Evolutionary conservation across 2,888 invertebrate genomes (phyloP).

Genomic region (Torymus tubicola): DNA sequence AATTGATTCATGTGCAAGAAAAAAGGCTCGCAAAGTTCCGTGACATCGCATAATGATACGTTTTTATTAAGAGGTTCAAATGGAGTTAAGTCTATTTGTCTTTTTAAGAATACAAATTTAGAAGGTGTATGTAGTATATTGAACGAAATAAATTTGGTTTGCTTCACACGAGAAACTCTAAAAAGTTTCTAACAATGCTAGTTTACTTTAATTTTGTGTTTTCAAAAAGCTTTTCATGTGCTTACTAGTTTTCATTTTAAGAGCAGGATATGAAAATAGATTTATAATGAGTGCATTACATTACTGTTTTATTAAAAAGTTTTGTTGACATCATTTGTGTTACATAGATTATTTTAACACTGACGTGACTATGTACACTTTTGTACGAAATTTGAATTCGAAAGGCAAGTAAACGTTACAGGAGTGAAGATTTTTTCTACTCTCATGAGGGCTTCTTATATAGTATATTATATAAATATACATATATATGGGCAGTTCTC

Average conservation of each 20-base stretch:
- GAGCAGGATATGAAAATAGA: too few relatives aligned
- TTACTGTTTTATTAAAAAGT: too few relatives aligned
- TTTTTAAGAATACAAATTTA: constrained; percentile 6
- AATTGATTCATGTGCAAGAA: constrained; percentile 1
- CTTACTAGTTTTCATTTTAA: too few relatives aligned
- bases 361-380: not conserved
- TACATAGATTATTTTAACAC: not conserved
- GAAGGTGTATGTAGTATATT: constrained; percentile 8
- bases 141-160: not conserved
- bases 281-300: too few relatives aligned
- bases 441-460: constrained; percentile 41
- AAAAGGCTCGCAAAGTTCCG: constrained; percentile 15
- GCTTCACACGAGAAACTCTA: too few relatives aligned
- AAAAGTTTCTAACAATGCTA: too few relatives aligned
- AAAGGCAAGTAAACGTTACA: constrained; percentile 32
- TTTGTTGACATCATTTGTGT: not conserved
- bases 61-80: constrained; percentile 19
- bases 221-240: too few relatives aligned
- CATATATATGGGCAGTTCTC: too few relatives aligned
- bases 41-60: constrained; percentile 10
- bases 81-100: constrained; percentile 29
- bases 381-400: constrained; percentile 8
- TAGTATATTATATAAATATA: constrained; percentile 44
- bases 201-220: too few relatives aligned
- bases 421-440: constrained; percentile 32